These are phyloP conservation scores for Apus apus DNA, from an alignment of 2,113 vertebrate genomes.

Conservation along the genomic window DNA sequence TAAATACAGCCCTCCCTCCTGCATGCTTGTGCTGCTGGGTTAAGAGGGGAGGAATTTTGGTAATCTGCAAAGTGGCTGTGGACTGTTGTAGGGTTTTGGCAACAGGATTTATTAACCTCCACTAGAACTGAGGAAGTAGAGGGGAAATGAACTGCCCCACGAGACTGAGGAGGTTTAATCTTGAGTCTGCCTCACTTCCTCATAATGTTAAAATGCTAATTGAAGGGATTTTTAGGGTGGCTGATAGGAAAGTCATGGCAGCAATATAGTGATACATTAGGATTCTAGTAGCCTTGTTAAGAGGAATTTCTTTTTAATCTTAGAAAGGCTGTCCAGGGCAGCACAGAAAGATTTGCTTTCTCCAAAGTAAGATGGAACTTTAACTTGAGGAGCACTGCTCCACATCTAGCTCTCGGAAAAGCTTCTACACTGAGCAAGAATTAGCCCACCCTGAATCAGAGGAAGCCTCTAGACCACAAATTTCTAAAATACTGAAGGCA, in stretches of 20 bases:
- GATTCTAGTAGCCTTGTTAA: neutral
- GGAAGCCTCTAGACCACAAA: neutral
- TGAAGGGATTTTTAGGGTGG: neutral
- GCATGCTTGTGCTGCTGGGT: neutral
- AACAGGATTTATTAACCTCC: neutral
- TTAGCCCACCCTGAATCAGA: neutral
- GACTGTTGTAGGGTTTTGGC: neutral
- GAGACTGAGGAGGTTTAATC: neutral
- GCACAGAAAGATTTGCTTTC: neutral
- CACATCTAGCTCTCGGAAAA: neutral
- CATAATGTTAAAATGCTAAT: neutral
- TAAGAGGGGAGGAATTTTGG: neutral
- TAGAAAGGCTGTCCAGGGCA: neutral
- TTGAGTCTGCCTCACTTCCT: neutral
- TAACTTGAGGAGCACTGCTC: neutral
- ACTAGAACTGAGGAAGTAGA: neutral
- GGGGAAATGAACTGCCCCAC: accelerated
- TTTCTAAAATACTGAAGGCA: neutral
- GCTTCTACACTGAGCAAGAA: neutral
- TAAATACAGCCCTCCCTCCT: neutral
- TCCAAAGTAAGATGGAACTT: neutral
- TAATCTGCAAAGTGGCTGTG: neutral
- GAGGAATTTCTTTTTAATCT: neutral
- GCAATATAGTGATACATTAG: neutral
- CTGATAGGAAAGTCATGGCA: neutral